A percentile compares a stretch with the other conserved stretches of the same genome.
phyloP scores from a whole-genome alignment of 2,113 vertebrate genomes.

The Tichodroma muraria region DNA sequence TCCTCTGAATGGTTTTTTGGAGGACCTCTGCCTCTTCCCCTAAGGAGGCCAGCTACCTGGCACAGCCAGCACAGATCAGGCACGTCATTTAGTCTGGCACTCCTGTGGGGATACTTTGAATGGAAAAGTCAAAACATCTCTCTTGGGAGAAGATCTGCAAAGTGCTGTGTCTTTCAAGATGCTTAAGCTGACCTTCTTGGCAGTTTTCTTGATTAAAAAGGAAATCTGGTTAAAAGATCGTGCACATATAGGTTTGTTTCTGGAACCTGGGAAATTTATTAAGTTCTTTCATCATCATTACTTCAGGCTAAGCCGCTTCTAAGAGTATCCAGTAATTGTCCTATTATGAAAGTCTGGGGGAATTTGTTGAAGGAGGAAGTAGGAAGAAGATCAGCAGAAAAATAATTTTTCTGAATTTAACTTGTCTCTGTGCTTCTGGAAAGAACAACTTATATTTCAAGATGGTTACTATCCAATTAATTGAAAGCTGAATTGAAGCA shows the following conservation, averaged over 20 bases:
- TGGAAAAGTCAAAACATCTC: neutral
- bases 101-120: neutral
- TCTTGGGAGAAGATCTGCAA: neutral
- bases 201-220: neutral
- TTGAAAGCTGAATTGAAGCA: neutral
- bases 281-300: neutral
- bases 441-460: neutral
- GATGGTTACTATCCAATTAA: neutral
- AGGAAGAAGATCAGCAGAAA: neutral
- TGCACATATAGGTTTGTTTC: neutral
- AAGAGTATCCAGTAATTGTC: neutral
- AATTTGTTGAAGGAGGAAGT: neutral
- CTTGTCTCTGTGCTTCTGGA: neutral
- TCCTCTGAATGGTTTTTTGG: neutral
- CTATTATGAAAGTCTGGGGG: neutral
- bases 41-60: neutral
- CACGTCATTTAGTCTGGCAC: neutral
- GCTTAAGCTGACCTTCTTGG: neutral
- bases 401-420: neutral
- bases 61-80: neutral
- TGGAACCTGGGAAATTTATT: constrained; percentile 4
- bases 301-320: neutral
- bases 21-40: neutral
- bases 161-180: neutral
- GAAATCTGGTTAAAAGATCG: neutral